Percentiles rank a stretch among this genome's conserved stretches.
Evolutionary conservation across 2,797 vertebrate species (phyloP).

Genomic region (Pangasius sanitwongsei): DNA sequence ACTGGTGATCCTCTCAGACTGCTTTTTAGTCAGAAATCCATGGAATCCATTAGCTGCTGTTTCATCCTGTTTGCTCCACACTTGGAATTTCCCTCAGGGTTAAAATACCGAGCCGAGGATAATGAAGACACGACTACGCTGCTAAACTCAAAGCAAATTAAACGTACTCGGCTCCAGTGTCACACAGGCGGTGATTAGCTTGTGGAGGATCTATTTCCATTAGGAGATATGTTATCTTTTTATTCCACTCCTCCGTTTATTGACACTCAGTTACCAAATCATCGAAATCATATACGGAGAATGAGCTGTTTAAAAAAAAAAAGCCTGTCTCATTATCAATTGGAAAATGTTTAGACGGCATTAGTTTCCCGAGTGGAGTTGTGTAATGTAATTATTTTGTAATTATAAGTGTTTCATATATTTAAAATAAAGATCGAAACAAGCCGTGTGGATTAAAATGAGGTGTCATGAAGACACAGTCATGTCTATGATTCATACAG

Average conservation of each 20-base stretch:
- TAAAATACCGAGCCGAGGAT: not conserved
- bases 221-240: not conserved
- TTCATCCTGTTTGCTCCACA: not conserved
- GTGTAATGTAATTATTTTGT: not conserved
- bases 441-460: not conserved
- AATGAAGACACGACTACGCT: not conserved
- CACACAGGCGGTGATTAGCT: not conserved
- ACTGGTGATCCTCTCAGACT: not conserved
- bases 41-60: not conserved
- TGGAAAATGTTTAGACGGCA: too few species aligned
- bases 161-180: not conserved
- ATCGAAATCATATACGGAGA: not conserved
- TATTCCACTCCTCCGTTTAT: not conserved
- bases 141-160: not conserved
- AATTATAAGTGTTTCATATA: not conserved
- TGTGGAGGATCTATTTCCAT: not conserved
- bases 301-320: not conserved
- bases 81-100: slow-evolving; percentile 13
- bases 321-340: not conserved
- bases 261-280: not conserved
- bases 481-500: not conserved
- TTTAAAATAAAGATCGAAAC: not conserved
- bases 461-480: not conserved
- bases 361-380: not conserved
- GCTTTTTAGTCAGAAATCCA: slow-evolving; percentile 21